These are phyloP conservation scores for Caenorhabditis zanzibari DNA, from an alignment of 2,888 invertebrate genomes.

Conservation along the genomic window DNA sequence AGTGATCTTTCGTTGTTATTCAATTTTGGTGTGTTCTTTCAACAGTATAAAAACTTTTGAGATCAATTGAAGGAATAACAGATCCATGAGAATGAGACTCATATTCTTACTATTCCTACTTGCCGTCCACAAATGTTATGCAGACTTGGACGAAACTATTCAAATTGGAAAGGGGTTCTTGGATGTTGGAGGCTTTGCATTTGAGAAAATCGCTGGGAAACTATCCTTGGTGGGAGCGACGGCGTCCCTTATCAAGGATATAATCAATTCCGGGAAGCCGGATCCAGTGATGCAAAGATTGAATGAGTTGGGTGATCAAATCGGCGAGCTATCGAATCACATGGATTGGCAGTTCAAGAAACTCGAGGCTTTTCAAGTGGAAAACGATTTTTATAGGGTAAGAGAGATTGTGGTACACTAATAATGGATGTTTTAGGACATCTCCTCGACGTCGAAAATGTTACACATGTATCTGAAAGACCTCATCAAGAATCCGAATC, in stretches of 20 bases:
- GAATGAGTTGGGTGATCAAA: not conserved
- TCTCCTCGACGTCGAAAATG: not conserved
- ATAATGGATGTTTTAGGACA: not conserved
- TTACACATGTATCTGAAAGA: not conserved
- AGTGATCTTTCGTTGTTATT: too few species aligned
- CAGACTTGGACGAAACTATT: too few species aligned
- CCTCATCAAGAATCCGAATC: not conserved
- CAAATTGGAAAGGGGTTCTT: not conserved
- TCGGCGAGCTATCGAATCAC: not conserved
- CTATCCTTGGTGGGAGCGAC: not conserved
- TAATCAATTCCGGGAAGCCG: not conserved
- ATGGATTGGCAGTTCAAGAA: conserved; percentile 4
- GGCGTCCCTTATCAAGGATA: not conserved
- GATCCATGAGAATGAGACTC: too few species aligned
- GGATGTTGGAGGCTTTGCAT: not conserved
- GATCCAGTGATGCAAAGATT: conserved; percentile 13
- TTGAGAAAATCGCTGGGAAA: not conserved
- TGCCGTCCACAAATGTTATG: too few species aligned
- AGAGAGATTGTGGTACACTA: not conserved
- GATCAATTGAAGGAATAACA: too few species aligned
- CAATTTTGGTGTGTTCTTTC: too few species aligned
- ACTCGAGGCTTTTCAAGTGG: conserved; percentile 12
- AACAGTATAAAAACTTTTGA: too few species aligned
- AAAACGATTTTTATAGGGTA: conserved; percentile 3
- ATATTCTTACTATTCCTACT: too few species aligned